These are phyloP conservation scores for Butorides virescens DNA, from an alignment of 2,113 vertebrate species.

Conservation along the genomic window DNA sequence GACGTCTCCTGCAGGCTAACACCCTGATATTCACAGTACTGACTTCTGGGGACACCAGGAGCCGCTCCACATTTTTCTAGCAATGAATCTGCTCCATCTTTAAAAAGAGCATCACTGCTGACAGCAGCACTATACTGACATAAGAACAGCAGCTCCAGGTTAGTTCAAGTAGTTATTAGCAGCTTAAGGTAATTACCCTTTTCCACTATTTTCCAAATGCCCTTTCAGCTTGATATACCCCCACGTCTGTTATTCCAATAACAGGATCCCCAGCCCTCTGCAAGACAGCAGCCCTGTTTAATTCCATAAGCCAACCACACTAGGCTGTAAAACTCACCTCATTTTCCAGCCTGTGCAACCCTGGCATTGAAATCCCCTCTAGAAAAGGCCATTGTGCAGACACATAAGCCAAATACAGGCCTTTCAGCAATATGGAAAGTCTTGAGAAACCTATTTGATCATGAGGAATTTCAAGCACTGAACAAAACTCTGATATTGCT, in stretches of 20 bases:
- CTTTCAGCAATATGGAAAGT: background rate
- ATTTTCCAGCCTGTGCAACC: background rate
- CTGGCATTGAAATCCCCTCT: background rate
- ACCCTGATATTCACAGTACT: background rate
- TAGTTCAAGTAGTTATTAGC: background rate
- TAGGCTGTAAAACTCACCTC: background rate
- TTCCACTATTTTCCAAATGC: background rate
- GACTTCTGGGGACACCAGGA: background rate
- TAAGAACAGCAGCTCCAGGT: background rate
- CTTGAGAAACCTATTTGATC: background rate
- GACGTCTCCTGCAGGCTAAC: background rate
- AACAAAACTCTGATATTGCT: background rate
- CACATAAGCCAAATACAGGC: background rate
- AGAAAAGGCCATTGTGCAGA: background rate
- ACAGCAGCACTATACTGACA: background rate
- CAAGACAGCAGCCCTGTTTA: background rate
- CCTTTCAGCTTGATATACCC: background rate
- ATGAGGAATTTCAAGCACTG: background rate
- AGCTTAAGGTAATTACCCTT: background rate
- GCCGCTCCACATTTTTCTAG: background rate
- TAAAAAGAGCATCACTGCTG: background rate
- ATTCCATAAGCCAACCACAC: background rate
- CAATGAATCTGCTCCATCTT: background rate
- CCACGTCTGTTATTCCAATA: background rate
- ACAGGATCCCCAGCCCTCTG: background rate